Conservation (phyloP, 2,113 vertebrate genomes). For the Leptocoma aspasia region DNA sequence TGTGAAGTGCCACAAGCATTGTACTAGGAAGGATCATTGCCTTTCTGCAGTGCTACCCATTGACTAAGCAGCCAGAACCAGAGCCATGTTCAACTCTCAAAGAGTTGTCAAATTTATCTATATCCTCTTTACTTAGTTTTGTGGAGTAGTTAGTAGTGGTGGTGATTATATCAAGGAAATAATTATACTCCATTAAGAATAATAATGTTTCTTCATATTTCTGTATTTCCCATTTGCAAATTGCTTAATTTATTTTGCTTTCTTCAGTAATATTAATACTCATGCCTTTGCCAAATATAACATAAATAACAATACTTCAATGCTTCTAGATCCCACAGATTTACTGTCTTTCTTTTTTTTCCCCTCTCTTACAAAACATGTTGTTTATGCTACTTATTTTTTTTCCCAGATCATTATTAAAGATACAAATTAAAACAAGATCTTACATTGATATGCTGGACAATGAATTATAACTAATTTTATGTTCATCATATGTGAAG, state of each 20-base stretch:
- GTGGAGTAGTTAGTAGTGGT: background rate
- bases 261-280: background rate
- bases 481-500: background rate
- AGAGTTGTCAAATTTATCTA: background rate
- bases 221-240: background rate
- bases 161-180: background rate
- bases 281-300: background rate
- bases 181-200: background rate
- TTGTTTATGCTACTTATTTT: background rate
- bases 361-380: background rate
- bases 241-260: background rate
- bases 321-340: background rate
- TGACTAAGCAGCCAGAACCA: background rate
- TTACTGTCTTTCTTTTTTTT: background rate
- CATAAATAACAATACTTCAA: background rate
- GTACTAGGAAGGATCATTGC: background rate
- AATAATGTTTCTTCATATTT: background rate
- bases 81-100: fast-evolving
- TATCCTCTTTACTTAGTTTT: background rate
- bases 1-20: background rate
- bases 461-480: background rate
- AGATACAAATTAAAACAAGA: background rate
- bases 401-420: background rate
- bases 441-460: background rate
- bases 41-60: background rate